Base-by-base conservation (phyloP, 2,113 vertebrate species). In the Myxocyprinus asiaticus region DNA sequence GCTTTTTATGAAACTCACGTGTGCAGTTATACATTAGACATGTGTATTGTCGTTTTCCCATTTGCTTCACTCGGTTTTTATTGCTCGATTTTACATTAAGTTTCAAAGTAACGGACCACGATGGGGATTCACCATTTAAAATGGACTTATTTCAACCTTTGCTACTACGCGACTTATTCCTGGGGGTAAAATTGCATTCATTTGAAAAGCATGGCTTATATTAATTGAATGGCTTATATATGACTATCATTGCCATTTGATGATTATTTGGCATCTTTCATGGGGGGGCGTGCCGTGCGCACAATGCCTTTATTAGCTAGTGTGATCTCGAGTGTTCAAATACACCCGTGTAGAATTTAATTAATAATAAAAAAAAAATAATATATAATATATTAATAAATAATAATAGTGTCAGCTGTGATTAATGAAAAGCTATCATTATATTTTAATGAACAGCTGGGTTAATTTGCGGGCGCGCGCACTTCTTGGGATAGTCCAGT, bases 31-130 rank as follows among this genome's bases (percentile, higher is more conserved):
- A 55, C 7, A 47, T 47, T 17, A 15, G 1, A 45, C 3, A 14
- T 53, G 6, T 50, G 0, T 12, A 33, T 4, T 33, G 7, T 33
- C 9, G 44, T 9, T 55, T 12, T 64, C 48, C 17, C 33, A 7
- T 43, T 7, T 48, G 22, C 12, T 9, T 33, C 22, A 33, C 22
- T 33, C 22, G 22, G 22, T 33, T 43, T 67, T 71, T 75, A n/a
- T 47, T 63, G 5, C 51, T 10, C 53, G 42, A 6, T 55, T 74
- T 74, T 61, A 56, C 69, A 44, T 9, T 15, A 45, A 67, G 53
- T 81, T 68, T 44, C 14, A 48, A 88, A 89, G 67, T 91, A 89
- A 86, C 88, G 86, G 89, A 10, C 64, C 81, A 11, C 81, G 85
- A 78, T 76, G 55, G 69, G 50, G 48, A 75, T 42, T n/a, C 22